Evolutionary conservation across 2,888 invertebrate species (phyloP).

Genomic region (Cataglyphis altisquamis): DNA sequence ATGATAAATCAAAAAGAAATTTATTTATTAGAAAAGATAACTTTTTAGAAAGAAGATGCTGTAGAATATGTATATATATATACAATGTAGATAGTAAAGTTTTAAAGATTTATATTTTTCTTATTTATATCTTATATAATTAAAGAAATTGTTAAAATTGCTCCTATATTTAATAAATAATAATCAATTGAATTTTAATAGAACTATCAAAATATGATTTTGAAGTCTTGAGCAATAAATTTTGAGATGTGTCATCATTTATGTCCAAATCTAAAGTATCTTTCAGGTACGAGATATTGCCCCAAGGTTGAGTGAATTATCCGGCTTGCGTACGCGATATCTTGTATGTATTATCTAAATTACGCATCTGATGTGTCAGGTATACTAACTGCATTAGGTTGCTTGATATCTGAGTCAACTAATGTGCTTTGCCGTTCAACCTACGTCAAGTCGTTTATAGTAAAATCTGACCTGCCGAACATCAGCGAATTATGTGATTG

Average conservation of each 20-base stretch:
- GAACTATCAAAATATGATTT: not conserved
- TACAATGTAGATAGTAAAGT: not conserved
- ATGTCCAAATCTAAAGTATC: slow-evolving; percentile 41
- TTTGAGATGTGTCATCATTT: slow-evolving; percentile 30
- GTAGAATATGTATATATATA: not conserved
- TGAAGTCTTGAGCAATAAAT: not conserved
- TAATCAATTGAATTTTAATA: not conserved
- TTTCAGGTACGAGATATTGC: slow-evolving; percentile 41
- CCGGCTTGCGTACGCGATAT: slow-evolving; percentile 48
- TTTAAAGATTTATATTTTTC: not conserved
- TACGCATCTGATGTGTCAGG: slow-evolving; percentile 53
- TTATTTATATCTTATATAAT: not conserved
- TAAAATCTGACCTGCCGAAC: slow-evolving; percentile 44
- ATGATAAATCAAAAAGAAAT: not conserved
- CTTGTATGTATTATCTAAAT: slow-evolving; percentile 53
- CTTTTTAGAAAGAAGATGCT: not conserved
- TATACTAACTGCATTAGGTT: slow-evolving; percentile 48
- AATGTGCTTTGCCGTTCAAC: slow-evolving; percentile 32
- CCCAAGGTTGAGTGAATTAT: slow-evolving; percentile 54
- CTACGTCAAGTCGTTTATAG: slow-evolving; percentile 43
- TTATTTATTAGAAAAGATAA: not conserved
- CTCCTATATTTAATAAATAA: not conserved
- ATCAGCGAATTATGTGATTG: slow-evolving; percentile 18
- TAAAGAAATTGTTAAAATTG: not conserved
- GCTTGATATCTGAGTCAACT: slow-evolving; percentile 51